These are phyloP conservation scores for Numida meleagris DNA, from an alignment of 2,113 vertebrate genomes.

Conservation along the genomic window DNA sequence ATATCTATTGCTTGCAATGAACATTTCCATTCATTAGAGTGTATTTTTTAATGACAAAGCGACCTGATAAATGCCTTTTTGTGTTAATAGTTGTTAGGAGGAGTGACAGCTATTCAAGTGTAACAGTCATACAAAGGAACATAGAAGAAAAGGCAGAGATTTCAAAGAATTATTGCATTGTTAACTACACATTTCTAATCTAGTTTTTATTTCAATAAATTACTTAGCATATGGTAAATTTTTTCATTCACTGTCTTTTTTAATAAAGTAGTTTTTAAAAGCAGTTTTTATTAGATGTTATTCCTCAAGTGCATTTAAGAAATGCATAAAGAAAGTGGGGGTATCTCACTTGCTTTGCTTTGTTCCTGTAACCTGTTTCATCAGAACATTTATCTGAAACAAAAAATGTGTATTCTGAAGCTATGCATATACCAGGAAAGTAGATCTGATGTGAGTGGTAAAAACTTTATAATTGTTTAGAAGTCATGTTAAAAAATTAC, in stretches of 20 bases:
- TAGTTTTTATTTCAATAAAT: not conserved
- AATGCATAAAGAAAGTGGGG: not conserved
- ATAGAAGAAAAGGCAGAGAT: not conserved
- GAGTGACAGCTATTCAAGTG: not conserved
- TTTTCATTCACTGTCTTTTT: not conserved
- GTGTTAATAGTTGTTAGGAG: not conserved
- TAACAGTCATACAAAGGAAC: not conserved
- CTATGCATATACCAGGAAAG: not conserved
- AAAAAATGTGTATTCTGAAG: not conserved
- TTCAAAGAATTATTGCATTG: not conserved
- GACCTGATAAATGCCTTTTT: not conserved
- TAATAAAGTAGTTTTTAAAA: not conserved
- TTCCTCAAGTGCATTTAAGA: constrained; percentile 44
- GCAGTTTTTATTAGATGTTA: constrained; percentile 35
- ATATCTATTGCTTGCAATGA: not conserved
- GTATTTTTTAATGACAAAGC: not conserved
- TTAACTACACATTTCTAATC: not conserved
- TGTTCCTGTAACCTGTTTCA: not conserved
- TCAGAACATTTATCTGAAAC: not conserved
- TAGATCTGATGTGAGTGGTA: not conserved
- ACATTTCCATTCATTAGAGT: not conserved
- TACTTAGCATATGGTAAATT: not conserved
- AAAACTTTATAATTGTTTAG: not conserved
- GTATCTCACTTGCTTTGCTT: not conserved
- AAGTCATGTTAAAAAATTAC: not conserved